A percentile compares a stretch with the other conserved stretches of the same genome.
Conservation (phyloP, 2,113 vertebrate species). For the Nematolebias whitei region DNA sequence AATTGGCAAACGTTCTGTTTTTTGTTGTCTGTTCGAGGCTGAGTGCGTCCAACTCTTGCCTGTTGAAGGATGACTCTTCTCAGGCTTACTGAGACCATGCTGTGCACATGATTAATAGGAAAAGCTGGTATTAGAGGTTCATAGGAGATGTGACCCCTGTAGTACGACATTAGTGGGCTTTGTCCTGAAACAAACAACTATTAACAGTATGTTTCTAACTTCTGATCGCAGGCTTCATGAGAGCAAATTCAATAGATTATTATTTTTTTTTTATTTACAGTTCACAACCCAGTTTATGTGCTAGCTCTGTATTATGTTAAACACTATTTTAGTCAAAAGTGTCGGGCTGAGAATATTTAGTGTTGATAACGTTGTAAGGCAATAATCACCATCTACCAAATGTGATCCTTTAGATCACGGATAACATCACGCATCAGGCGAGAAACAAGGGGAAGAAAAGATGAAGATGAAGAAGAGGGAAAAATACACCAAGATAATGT, state of each 20-base stretch:
- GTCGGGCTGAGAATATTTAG: conserved; percentile 56
- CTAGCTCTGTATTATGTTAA: conserved; percentile 17
- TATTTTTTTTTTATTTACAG: not conserved
- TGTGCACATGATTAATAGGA: conserved; percentile 76
- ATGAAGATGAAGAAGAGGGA: conserved; percentile 7
- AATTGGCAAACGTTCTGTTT: conserved; percentile 37
- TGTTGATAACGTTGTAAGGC: conserved; percentile 44
- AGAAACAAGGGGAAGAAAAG: conserved; percentile 16
- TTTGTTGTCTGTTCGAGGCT: conserved; percentile 29
- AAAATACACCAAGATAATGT: conserved; percentile 25
- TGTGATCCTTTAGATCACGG: conserved; percentile 55
- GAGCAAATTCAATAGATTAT: not conserved
- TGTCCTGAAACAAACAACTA: conserved; percentile 53
- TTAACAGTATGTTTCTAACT: conserved; percentile 41
- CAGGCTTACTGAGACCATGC: conserved; percentile 64
- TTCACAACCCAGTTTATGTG: not conserved
- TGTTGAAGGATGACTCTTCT: conserved; percentile 74
- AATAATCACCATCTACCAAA: conserved; percentile 57
- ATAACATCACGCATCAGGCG: conserved; percentile 65
- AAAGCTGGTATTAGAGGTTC: conserved; percentile 46
- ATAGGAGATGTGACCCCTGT: conserved; percentile 55
- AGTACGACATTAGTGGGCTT: conserved; percentile 41
- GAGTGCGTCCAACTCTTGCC: conserved; percentile 29
- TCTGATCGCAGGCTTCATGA: not conserved
- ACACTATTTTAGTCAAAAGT: conserved; percentile 44